phyloP scores from a whole-genome alignment of 2,888 invertebrate species.

The Crepidodera aurea region DNA sequence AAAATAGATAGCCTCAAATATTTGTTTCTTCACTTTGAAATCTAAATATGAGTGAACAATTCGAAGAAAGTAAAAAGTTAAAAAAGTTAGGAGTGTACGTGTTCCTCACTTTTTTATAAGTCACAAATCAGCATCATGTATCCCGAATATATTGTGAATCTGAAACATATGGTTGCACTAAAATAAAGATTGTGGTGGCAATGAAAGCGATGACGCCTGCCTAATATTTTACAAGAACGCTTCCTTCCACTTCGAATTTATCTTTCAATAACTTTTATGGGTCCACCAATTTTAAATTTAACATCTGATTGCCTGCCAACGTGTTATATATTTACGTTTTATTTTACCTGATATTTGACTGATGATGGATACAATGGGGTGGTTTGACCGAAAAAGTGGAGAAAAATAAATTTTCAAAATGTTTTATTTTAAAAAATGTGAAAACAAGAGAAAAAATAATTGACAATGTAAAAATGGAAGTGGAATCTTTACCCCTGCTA shows the following conservation, averaged over 20 bases:
- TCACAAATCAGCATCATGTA: not conserved
- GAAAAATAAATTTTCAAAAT: not conserved
- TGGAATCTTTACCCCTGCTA: no score
- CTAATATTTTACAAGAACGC: conserved; percentile 39
- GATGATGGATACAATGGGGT: not conserved
- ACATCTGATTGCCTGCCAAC: conserved; percentile 15
- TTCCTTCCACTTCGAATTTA: conserved; percentile 45
- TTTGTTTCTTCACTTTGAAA: no score
- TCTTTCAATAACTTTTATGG: conserved; percentile 43
- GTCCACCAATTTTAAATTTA: conserved; percentile 32
- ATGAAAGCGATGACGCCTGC: conserved; percentile 31
- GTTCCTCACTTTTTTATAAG: no score
- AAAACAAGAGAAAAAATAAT: no score
- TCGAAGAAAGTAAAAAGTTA: no score
- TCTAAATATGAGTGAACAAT: no score
- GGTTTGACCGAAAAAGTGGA: not conserved
- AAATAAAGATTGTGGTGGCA: conserved; percentile 35
- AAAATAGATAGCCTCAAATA: no score
- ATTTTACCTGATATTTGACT: conserved; percentile 2
- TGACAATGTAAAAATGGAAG: no score
- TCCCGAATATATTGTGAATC: conserved; percentile 15
- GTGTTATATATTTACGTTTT: conserved; percentile 13
- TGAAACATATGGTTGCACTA: conserved; percentile 38
- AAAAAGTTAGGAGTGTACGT: no score
- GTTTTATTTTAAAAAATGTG: no score